phyloP scores from a whole-genome alignment of 2,888 invertebrate species.

The Gymnosoma rotundatum region DNA sequence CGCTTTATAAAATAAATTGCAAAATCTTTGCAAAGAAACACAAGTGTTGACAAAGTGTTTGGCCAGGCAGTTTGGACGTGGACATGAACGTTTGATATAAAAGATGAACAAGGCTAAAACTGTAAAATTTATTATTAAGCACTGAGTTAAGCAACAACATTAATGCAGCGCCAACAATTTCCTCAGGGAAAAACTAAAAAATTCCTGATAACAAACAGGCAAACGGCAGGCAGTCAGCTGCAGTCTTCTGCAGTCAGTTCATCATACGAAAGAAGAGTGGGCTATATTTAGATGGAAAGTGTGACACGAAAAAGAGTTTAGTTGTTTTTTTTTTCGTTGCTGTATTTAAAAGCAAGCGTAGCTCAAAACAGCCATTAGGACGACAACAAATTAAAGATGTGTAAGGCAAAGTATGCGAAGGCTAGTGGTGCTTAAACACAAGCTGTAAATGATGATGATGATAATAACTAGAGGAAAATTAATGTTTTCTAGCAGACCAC shows the following conservation, averaged over 20 bases:
- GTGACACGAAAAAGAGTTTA: slow-evolving; percentile 17
- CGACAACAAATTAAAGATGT: slow-evolving; percentile 15
- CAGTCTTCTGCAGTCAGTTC: neutral
- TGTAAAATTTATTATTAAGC: slow-evolving; percentile 62
- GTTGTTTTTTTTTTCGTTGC: neutral
- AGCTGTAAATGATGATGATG: slow-evolving; percentile 3
- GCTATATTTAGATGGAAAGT: slow-evolving; percentile 21
- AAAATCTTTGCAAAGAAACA: slow-evolving; percentile 26
- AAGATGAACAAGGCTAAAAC: slow-evolving; percentile 39
- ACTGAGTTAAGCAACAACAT: slow-evolving; percentile 43
- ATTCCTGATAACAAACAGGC: neutral
- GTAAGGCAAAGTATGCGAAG: neutral
- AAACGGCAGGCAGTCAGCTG: neutral
- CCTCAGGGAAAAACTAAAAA: slow-evolving; percentile 42
- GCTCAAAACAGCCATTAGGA: slow-evolving; percentile 43
- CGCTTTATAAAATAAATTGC: slow-evolving; percentile 35
- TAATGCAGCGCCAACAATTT: slow-evolving; percentile 55
- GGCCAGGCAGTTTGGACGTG: neutral
- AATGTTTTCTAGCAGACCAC: slow-evolving; percentile 54
- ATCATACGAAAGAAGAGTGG: slow-evolving; percentile 5
- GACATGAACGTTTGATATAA: slow-evolving; percentile 5
- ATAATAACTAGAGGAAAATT: slow-evolving; percentile 47
- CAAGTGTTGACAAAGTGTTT: slow-evolving; percentile 45
- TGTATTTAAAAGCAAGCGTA: slow-evolving; percentile 24
- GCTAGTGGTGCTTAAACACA: slow-evolving; percentile 1